These are phyloP conservation scores for Branchellion lobata DNA, from an alignment of 2,888 invertebrate genomes.

Conservation along the genomic window DNA sequence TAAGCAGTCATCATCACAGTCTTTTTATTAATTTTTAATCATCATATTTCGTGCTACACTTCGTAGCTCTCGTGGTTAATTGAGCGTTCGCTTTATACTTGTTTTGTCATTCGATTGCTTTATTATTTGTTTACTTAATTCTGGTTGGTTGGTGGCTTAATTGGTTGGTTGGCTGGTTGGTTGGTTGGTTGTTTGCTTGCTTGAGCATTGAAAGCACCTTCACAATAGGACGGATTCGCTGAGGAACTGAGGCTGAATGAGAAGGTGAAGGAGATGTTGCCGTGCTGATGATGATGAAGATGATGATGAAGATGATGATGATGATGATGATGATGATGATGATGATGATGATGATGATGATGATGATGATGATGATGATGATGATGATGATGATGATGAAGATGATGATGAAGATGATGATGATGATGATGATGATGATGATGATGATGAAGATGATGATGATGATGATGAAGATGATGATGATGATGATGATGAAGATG, in stretches of 20 bases:
- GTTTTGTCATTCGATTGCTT: neutral
- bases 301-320: slow-evolving; percentile 37
- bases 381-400: slow-evolving; percentile 10
- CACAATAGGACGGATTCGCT: slow-evolving; percentile 18
- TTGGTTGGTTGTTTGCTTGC: too few species aligned
- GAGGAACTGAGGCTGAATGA: slow-evolving; percentile 2
- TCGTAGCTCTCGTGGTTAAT: too few species aligned
- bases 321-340: slow-evolving; percentile 17
- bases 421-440: neutral
- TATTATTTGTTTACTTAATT: neutral
- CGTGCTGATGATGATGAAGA: neutral
- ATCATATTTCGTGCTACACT: too few species aligned
- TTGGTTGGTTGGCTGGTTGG: too few species aligned
- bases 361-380: slow-evolving; percentile 3
- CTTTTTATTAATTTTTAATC: too few species aligned
- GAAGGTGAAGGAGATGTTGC: neutral
- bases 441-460: slow-evolving; percentile 36
- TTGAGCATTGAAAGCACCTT: neutral
- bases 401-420: neutral
- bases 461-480: slow-evolving; percentile 1
- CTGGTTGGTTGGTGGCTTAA: neutral
- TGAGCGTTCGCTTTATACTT: neutral
- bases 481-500: neutral
- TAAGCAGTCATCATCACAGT: too few species aligned
- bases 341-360: slow-evolving; percentile 12